Evolutionary conservation across 2,888 invertebrate genomes (phyloP).

Genomic region (Anaspis maculata): DNA sequence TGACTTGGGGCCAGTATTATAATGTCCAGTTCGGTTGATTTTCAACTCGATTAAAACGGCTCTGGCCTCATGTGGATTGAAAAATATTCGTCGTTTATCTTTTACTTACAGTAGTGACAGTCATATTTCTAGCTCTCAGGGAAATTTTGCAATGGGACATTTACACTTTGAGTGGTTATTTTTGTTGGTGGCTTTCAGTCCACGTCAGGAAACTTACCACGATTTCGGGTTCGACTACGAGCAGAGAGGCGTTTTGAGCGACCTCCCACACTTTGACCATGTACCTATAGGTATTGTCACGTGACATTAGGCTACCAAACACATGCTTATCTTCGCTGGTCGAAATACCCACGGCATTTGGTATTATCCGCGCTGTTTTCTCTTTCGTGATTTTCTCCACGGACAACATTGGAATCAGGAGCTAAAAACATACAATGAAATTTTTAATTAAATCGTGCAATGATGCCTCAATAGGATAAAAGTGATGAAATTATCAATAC

Average conservation of each 20-base stretch:
- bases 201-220: constrained; percentile 19
- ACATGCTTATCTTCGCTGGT: constrained; percentile 82
- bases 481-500: too few relatives aligned
- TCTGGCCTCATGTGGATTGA: too few relatives aligned
- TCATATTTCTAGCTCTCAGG: too few relatives aligned
- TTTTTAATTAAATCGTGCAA: neutral
- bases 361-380: constrained; percentile 88
- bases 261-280: constrained; percentile 81
- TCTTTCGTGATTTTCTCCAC: constrained; percentile 86
- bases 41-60: too few relatives aligned
- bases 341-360: constrained; percentile 84
- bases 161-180: too few relatives aligned
- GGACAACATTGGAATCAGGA: constrained; percentile 76
- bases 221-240: constrained; percentile 31
- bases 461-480: too few relatives aligned
- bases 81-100: too few relatives aligned
- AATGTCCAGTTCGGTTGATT: too few relatives aligned
- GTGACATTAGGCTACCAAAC: constrained; percentile 82
- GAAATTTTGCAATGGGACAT: too few relatives aligned
- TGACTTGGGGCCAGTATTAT: too few relatives aligned
- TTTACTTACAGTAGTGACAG: too few relatives aligned
- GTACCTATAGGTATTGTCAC: constrained; percentile 79
- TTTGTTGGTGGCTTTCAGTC: too few relatives aligned
- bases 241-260: constrained; percentile 41
- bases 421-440: constrained; percentile 10